Percentiles rank a stretch among this genome's conserved stretches.
Evolutionary conservation across 2,888 invertebrate genomes (phyloP).

Genomic region (Patella caerulea): DNA sequence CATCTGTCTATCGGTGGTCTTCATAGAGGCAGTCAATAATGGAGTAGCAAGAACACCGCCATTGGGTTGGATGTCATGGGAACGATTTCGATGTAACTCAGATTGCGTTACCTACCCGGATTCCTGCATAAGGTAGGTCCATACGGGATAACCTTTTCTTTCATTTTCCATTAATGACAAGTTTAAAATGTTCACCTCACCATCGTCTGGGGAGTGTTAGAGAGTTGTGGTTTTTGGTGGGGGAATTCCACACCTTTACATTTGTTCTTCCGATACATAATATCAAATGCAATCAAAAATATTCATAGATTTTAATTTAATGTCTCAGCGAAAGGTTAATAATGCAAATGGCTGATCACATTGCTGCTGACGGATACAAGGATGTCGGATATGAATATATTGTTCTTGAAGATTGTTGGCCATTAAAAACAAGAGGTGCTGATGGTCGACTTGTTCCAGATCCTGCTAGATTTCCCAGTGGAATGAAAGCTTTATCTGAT

Average conservation of each 20-base stretch:
- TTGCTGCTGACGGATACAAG: conserved; percentile 87
- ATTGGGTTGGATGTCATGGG: conserved; percentile 63
- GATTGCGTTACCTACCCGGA: conserved; percentile 53
- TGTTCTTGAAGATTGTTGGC: conserved; percentile 83
- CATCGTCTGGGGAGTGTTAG: too few species aligned
- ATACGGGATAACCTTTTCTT: too few species aligned
- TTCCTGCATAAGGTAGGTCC: conserved; percentile 49
- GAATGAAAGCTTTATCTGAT: conserved; percentile 89
- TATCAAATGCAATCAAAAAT: too few species aligned
- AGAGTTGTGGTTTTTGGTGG: too few species aligned
- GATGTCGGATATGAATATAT: conserved; percentile 90
- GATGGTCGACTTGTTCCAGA: conserved; percentile 86
- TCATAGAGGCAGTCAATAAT: conserved; percentile 46
- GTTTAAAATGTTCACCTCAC: too few species aligned
- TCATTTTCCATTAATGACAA: too few species aligned
- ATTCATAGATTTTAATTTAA: conserved; percentile 29
- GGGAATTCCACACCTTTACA: too few species aligned
- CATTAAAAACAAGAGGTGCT: conserved; percentile 83
- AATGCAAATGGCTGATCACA: conserved; percentile 66
- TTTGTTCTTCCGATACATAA: too few species aligned
- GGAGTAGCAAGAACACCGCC: conserved; percentile 59
- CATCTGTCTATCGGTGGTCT: neutral
- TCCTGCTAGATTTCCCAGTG: conserved; percentile 88
- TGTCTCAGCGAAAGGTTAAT: conserved; percentile 58
- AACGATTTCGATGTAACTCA: conserved; percentile 55